Evolutionary conservation across 2,113 vertebrate genomes (phyloP).

Genomic region (Limanda limanda): DNA sequence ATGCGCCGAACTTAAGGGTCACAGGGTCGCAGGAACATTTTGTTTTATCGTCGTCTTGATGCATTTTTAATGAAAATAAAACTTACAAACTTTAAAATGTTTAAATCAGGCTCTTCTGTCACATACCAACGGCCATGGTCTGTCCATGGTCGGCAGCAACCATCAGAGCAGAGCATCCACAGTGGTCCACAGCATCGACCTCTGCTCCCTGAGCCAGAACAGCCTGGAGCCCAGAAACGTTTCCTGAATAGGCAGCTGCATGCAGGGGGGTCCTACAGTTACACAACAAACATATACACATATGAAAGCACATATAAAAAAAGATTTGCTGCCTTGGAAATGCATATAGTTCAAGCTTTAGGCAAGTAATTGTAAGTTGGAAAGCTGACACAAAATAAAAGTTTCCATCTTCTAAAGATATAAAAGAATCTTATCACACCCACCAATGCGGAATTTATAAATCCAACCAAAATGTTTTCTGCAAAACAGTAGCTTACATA

Average conservation of each 20-base stretch:
- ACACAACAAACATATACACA: slow-evolving; percentile 10
- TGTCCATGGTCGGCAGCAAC: slow-evolving; percentile 92
- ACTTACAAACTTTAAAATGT: not conserved
- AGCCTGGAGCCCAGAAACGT: slow-evolving; percentile 89
- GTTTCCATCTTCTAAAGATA: not conserved
- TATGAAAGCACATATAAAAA: not conserved
- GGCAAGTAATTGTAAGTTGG: not conserved
- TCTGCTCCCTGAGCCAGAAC: slow-evolving; percentile 90
- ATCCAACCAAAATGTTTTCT: not conserved
- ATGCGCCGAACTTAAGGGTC: too few species aligned
- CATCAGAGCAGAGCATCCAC: slow-evolving; percentile 92
- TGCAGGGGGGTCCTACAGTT: slow-evolving; percentile 91
- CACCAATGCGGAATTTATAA: not conserved
- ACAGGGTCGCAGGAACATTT: not conserved
- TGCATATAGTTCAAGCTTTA: not conserved
- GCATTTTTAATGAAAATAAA: slow-evolving; percentile 4
- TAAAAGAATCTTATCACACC: not conserved
- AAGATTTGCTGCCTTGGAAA: not conserved
- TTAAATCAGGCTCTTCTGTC: slow-evolving; percentile 2
- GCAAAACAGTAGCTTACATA: too few species aligned
- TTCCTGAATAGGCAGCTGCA: slow-evolving; percentile 94
- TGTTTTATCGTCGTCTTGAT: not conserved
- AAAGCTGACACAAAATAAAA: not conserved
- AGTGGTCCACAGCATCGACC: slow-evolving; percentile 87
- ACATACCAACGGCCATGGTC: slow-evolving; percentile 88